Evolutionary conservation across 2,113 vertebrate genomes (phyloP).

Genomic region (Lagopus muta): DNA sequence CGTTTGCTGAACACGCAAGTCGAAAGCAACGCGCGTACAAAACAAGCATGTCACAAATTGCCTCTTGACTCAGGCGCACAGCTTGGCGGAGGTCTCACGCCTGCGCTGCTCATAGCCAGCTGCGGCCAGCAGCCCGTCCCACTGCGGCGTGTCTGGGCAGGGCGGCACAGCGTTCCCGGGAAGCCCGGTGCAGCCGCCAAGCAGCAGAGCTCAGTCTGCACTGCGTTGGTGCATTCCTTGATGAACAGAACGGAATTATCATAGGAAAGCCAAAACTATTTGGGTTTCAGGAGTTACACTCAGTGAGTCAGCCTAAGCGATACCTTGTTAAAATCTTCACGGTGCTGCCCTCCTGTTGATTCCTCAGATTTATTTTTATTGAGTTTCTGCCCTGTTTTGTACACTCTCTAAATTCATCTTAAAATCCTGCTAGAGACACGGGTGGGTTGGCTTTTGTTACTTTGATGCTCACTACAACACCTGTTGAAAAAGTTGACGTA

Average conservation of each 20-base stretch:
- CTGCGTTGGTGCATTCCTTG: rapidly evolving
- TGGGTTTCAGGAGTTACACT: neutral
- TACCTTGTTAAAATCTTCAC: neutral
- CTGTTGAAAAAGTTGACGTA: neutral
- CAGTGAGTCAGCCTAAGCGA: neutral
- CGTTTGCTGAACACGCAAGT: rapidly evolving
- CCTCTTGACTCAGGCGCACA: neutral
- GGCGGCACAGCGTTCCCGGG: neutral
- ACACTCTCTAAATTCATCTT: neutral
- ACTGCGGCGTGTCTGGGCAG: rapidly evolving
- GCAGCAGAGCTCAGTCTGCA: neutral
- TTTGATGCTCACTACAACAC: neutral
- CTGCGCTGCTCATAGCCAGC: neutral
- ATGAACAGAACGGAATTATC: neutral
- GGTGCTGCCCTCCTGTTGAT: neutral
- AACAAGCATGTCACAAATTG: too few relatives aligned
- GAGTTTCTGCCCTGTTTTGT: neutral
- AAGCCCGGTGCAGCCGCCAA: neutral
- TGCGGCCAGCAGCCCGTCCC: rapidly evolving
- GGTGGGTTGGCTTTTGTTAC: neutral
- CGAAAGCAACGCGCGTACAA: neutral
- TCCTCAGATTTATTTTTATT: neutral
- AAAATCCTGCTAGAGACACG: neutral
- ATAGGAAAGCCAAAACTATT: neutral
- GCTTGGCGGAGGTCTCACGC: neutral